A percentile compares a stretch with the other conserved stretches of the same genome.
Evolutionary conservation across 2,113 vertebrate species (phyloP).

Genomic region (Sylvilagus bachmani): DNA sequence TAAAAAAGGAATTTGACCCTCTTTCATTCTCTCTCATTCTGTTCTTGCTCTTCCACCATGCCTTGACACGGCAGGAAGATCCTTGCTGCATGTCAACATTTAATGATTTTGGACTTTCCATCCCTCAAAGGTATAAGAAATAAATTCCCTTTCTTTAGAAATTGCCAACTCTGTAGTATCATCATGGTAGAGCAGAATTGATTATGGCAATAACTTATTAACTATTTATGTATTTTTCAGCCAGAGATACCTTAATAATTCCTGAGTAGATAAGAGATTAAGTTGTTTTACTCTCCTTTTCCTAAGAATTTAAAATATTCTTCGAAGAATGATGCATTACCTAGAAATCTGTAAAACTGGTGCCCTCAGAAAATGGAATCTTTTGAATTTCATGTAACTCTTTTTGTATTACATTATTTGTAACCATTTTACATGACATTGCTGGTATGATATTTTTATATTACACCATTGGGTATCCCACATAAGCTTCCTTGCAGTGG

Average conservation of each 20-base stretch:
- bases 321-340: background rate
- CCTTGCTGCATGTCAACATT: background rate
- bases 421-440: no score
- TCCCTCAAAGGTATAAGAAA: background rate
- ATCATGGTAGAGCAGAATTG: background rate
- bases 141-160: background rate
- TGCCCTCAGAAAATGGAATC: background rate
- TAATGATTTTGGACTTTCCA: background rate
- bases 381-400: background rate
- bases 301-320: background rate
- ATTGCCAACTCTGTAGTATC: background rate
- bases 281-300: background rate
- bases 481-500: background rate
- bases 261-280: background rate
- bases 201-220: background rate
- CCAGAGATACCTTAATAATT: background rate
- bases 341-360: background rate
- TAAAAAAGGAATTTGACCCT: background rate
- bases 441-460: no score
- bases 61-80: background rate
- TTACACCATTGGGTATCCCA: background rate
- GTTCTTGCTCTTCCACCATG: background rate
- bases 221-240: background rate
- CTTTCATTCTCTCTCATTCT: background rate
- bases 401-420: background rate